phyloP scores from a whole-genome alignment of 2,113 vertebrate genomes.

The Charina bottae region DNA sequence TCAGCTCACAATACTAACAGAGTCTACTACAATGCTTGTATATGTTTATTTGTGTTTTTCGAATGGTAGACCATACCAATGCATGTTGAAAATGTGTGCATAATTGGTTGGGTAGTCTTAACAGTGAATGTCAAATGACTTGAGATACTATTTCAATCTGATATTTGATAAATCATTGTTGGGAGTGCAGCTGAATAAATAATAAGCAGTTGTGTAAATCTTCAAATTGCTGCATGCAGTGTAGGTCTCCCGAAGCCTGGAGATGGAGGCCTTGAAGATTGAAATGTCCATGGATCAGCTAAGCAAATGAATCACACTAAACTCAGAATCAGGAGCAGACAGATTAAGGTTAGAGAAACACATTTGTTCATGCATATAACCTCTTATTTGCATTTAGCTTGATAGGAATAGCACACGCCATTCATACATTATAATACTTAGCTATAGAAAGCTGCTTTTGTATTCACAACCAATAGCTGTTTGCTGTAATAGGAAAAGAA shows the following conservation, averaged over 20 bases:
- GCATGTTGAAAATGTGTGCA: background rate
- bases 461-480: slow-evolving; percentile 10
- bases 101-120: background rate
- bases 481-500: background rate
- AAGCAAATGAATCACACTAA: slow-evolving; percentile 1
- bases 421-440: slow-evolving; percentile 43
- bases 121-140: background rate
- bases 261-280: slow-evolving; percentile 1
- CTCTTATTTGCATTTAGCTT: slow-evolving; percentile 48
- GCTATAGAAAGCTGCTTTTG: slow-evolving; percentile 1
- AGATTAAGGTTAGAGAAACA: background rate
- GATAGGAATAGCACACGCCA: slow-evolving; percentile 26
- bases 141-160: background rate
- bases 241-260: background rate
- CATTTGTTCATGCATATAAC: slow-evolving; percentile 33
- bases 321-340: background rate
- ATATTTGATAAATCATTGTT: background rate
- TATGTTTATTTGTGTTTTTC: background rate
- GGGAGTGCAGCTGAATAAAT: background rate
- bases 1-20: background rate
- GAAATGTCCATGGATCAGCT: background rate
- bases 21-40: background rate
- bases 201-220: background rate
- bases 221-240: background rate
- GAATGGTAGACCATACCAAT: background rate